Evolutionary conservation across 2,797 vertebrate genomes (phyloP), one percentile per base, ranked within the genome.

Genomic region (Bucorvus abyssinicus): DNA sequence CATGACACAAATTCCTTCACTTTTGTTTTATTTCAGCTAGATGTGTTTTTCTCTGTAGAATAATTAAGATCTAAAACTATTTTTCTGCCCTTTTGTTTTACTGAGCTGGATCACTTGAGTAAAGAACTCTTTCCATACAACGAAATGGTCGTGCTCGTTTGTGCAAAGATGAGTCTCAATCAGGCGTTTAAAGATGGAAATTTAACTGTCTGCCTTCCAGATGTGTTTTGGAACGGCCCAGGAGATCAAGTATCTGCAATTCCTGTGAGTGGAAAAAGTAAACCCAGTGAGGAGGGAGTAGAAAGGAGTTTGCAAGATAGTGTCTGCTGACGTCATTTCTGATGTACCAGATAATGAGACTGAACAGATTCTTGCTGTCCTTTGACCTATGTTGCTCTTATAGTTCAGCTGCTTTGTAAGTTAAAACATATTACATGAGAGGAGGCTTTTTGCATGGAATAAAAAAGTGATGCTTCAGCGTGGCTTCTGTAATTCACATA

Each of bases 401-500:
- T 7, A 40, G 10, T n/a, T 59, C 52, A 71, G 49, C 47, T 70
- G 69, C 56, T 71, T 29, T 56, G 0, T 15, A 19, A 36, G 36
- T 64, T 38, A 2, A 7, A 9, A 10, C 4, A n/a, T 30, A 3
- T 20, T 63, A 60, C n/a, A 23, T 14, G 34, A 81, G 45, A 52
- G 44, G 4, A 17, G 53, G 17, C 9, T 34, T 60, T 60, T 29
- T 75, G 19, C 10, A 7, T 0, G 36, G 50, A 75, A 32, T 13
- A 23, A 78, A 42, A 49, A 69, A 38, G 50, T 13, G 50, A 14
- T 17, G 30, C 69, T 70, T 49, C 8, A 12, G n/a, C 22, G 34
- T 63, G 52, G 45, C 36, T 36, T 64, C 7, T 0, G 14, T 38
- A 60, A 50, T 55, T 52, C 1, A 0, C 29, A 22, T 74, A 38